Evolutionary conservation across 1,140 invertebrate genomes (phyloP).

Genomic region (Heliconius melpomene): DNA sequence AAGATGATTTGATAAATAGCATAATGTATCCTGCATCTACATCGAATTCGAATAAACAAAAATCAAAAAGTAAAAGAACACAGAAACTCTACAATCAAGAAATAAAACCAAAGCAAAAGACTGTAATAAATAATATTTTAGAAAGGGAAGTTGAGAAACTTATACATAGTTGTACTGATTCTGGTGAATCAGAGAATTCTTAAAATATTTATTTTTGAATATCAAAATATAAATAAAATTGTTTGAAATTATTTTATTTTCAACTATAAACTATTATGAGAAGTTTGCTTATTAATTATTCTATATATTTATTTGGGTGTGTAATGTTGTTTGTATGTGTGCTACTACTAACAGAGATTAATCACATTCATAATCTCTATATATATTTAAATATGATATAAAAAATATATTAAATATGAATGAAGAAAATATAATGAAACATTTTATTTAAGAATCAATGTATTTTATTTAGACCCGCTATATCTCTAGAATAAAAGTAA

Average conservation of each 20-base stretch:
- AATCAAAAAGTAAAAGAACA: slow-evolving; percentile 41
- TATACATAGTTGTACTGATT: slow-evolving; percentile 52
- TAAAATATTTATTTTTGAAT: slow-evolving; percentile 9
- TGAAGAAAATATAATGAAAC: not conserved
- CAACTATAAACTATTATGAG: too few relatives aligned
- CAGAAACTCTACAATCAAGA: slow-evolving; percentile 31
- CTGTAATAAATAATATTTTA: slow-evolving; percentile 50
- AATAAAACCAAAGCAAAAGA: slow-evolving; percentile 51
- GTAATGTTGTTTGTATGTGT: not conserved
- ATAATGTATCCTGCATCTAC: slow-evolving; percentile 51
- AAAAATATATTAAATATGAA: not conserved
- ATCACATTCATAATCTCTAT: not conserved
- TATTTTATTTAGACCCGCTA: not conserved
- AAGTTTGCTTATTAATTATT: not conserved
- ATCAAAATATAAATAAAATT: not conserved
- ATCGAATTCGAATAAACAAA: slow-evolving; percentile 40
- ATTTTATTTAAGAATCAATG: not conserved
- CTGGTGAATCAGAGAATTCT: slow-evolving; percentile 40
- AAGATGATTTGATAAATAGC: slow-evolving; percentile 58
- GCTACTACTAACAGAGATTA: not conserved
- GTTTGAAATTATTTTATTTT: not conserved
- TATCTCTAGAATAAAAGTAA: not conserved
- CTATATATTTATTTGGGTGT: not conserved
- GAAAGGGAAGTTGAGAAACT: slow-evolving; percentile 69
- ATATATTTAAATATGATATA: too few relatives aligned